Percentiles rank a stretch among this genome's conserved stretches.
These are phyloP conservation scores for Noctuana brunneofusca DNA, from an alignment of 2,888 invertebrate genomes.

Conservation along the genomic window DNA sequence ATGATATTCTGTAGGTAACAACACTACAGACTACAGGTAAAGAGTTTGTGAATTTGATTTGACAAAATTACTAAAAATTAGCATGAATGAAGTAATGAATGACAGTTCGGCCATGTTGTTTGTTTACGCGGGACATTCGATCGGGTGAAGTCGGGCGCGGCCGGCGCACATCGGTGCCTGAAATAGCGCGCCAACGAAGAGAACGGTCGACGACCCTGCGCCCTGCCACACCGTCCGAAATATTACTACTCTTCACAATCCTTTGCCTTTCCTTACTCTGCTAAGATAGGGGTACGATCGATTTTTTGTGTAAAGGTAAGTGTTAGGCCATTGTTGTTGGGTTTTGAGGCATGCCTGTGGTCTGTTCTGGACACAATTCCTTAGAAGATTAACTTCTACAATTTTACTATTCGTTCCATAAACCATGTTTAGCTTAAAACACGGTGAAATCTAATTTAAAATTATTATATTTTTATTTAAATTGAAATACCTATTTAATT, in stretches of 20 bases:
- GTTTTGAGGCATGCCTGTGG: background rate
- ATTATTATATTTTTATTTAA: no score
- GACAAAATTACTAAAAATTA: no score
- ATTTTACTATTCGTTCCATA: no score
- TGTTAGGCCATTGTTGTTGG: background rate
- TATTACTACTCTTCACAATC: conserved; percentile 72
- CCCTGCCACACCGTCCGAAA: conserved; percentile 72
- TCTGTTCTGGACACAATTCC: background rate
- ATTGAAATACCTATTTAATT: no score
- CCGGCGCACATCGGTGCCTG: conserved; percentile 69
- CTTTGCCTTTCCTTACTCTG: conserved; percentile 40
- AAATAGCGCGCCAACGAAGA: conserved; percentile 79
- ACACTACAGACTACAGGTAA: no score
- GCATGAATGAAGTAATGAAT: conserved; percentile 82
- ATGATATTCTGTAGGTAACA: no score
- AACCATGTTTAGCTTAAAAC: no score
- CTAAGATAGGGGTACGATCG: background rate
- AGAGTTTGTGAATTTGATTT: no score
- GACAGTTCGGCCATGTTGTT: conserved; percentile 80
- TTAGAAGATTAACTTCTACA: no score
- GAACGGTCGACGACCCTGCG: conserved; percentile 77
- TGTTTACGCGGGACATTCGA: conserved; percentile 74
- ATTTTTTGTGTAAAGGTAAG: background rate
- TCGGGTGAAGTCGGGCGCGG: conserved; percentile 65
- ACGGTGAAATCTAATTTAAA: no score